phyloP scores from a whole-genome alignment of 2,888 invertebrate genomes.

The Idaea straminata region DNA sequence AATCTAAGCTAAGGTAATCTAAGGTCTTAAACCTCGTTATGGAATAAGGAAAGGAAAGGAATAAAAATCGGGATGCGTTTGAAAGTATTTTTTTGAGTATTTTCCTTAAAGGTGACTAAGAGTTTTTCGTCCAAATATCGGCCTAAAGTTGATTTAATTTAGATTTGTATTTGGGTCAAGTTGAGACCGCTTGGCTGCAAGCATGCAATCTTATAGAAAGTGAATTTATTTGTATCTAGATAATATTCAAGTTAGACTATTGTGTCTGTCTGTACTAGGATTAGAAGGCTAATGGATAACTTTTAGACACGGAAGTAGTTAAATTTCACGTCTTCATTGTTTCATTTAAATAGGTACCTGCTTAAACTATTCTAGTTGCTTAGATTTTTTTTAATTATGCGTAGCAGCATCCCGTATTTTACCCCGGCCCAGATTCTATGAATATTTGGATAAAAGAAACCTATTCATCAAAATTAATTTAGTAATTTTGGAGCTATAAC shows the following conservation, averaged over 20 bases:
- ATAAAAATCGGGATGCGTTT: too few species aligned
- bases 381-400: too few species aligned
- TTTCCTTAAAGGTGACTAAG: background rate
- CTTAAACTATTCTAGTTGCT: too few species aligned
- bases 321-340: background rate
- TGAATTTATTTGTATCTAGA: conserved; percentile 26
- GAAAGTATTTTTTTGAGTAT: too few species aligned
- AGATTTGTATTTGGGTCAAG: conserved; percentile 35
- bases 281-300: background rate
- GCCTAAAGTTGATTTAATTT: conserved; percentile 29
- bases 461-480: too few species aligned
- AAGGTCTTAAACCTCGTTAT: too few species aligned
- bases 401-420: too few species aligned
- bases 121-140: background rate
- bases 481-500: too few species aligned
- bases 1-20: too few species aligned
- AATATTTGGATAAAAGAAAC: too few species aligned
- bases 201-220: conserved; percentile 35
- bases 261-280: conserved; percentile 2
- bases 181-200: conserved; percentile 28
- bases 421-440: too few species aligned
- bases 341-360: background rate
- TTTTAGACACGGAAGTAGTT: background rate
- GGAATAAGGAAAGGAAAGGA: too few species aligned
- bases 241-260: conserved; percentile 15